A percentile compares a stretch with the other conserved stretches of the same genome.
These are phyloP conservation scores for Pomacea maculata DNA, from an alignment of 1,140 invertebrate genomes.

Conservation along the genomic window DNA sequence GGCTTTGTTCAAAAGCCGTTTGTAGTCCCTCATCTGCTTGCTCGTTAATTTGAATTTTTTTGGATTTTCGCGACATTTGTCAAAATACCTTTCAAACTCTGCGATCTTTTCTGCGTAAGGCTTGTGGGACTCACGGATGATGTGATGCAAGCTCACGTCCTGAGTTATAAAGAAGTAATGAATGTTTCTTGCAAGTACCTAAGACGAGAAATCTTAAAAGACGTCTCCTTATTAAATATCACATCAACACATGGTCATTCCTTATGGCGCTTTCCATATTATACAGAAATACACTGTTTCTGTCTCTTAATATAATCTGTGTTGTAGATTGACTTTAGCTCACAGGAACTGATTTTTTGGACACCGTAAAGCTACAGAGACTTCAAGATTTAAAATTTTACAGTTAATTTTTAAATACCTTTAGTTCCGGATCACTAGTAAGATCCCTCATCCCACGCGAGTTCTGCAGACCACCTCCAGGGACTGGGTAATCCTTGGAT, in stretches of 20 bases:
- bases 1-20: slow-evolving; percentile 30
- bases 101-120: slow-evolving; percentile 38
- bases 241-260: too few species aligned
- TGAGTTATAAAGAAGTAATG: neutral
- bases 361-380: too few species aligned
- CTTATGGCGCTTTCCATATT: too few species aligned
- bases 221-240: too few species aligned
- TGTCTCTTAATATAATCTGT: too few species aligned
- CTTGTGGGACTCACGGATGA: slow-evolving; percentile 39
- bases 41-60: slow-evolving; percentile 2
- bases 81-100: slow-evolving; percentile 33
- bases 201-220: too few species aligned
- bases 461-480: slow-evolving; percentile 26
- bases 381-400: too few species aligned
- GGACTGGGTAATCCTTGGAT: slow-evolving; percentile 42
- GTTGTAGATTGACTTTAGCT: too few species aligned
- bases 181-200: too few species aligned
- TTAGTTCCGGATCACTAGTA: slow-evolving; percentile 25
- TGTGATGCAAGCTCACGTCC: slow-evolving; percentile 38
- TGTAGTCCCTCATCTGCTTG: slow-evolving; percentile 29
- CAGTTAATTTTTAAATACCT: neutral
- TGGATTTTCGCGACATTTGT: slow-evolving; percentile 4
- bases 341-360: too few species aligned
- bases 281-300: too few species aligned
- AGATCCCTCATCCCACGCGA: slow-evolving; percentile 22